These are phyloP conservation scores for Actias luna DNA, from an alignment of 2,888 invertebrate genomes.

Conservation along the genomic window DNA sequence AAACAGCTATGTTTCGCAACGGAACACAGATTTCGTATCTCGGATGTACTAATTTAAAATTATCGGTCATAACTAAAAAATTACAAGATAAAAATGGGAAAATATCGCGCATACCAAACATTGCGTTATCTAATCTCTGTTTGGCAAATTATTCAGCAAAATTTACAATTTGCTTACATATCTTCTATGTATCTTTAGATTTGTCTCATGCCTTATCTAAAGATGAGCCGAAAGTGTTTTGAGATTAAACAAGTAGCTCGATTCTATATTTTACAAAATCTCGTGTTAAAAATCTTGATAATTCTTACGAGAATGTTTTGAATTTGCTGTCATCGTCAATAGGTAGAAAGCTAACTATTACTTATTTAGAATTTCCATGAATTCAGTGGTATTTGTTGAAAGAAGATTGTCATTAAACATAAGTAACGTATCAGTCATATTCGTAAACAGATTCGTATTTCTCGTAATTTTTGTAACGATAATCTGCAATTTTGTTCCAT, in stretches of 20 bases:
- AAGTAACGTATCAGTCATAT: no score
- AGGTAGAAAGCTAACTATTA: background rate
- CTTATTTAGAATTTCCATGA: no score
- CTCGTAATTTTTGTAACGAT: background rate
- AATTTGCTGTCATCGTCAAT: no score
- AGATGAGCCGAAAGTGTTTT: background rate
- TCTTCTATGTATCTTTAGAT: background rate
- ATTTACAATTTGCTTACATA: background rate
- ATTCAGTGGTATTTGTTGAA: no score
- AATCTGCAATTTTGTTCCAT: background rate
- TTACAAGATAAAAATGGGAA: slow-evolving; percentile 6
- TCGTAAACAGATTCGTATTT: background rate
- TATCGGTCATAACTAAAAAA: background rate
- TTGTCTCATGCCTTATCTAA: background rate
- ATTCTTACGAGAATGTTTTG: no score
- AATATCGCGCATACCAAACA: slow-evolving; percentile 3
- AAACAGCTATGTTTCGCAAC: background rate
- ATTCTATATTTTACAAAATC: background rate
- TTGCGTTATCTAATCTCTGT: slow-evolving; percentile 2
- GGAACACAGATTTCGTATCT: background rate
- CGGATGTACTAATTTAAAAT: background rate
- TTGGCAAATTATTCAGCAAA: background rate
- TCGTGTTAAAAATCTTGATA: background rate
- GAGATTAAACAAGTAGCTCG: background rate
- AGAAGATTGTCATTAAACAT: no score